Base-by-base conservation (phyloP, 2,888 invertebrate genomes). In the Acleris cristana region DNA sequence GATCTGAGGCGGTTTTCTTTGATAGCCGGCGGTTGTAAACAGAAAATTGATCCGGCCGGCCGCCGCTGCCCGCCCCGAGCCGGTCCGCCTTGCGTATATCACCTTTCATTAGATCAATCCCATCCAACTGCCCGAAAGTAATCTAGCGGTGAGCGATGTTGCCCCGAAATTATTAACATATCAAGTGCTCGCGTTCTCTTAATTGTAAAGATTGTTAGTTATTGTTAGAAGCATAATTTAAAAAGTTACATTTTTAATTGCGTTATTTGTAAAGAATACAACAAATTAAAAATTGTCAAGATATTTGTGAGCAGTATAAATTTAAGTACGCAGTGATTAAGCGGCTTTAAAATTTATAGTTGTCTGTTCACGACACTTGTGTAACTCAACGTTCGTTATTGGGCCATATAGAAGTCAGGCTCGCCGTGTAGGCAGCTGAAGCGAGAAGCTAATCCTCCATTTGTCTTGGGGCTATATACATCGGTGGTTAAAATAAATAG, bases 1-100 rank as follows among this genome's bases (percentile, higher is more conserved):
- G 78, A 78, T 75, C 76, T 74, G 74, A 72, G 73, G 83, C 86
- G 89, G 86, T 76, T 79, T 78, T 80, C 89, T 91, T 91, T 91
- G 91, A 90, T 84, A 83, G 81, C 78, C 81, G 78, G 77, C 80
- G 83, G 85, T 80, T 86, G 86, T 89, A 86, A 89, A 89, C 84
- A 88, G 86, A 87, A 90, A 91, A 90, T 89, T 89, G 89, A 90
- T 88, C 85, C 78, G 75, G 72, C 71, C 74, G 74, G 86, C 89
- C 89, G 86, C 90, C 55, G 61, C 53, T 30, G 59, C 19, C 51
- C 59, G 58, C 89, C 79, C 73, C 81, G 72, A 79, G 81, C 64
- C 64, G 64, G 64, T 44, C 55, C 69, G 64, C 64, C 59, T 70
- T 69, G 58, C 65, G 66, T 65, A 69, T 71, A 74, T 76, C 76